Evolutionary conservation across 2,113 vertebrate species (phyloP).

Genomic region (Athene noctua): DNA sequence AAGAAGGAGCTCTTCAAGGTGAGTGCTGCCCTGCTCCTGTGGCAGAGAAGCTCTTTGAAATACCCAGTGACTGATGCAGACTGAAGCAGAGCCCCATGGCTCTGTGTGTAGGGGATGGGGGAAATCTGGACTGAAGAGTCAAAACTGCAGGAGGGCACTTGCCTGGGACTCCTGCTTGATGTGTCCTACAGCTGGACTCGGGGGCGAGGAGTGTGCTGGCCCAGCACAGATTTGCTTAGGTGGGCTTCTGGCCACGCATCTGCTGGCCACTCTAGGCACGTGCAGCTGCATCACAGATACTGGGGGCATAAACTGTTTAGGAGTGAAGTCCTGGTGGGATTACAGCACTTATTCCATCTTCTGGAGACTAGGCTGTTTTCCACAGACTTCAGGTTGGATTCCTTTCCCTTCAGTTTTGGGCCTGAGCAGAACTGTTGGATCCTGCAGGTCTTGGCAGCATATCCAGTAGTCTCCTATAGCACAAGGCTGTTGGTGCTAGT

Average conservation of each 20-base stretch:
- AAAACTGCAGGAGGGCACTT: neutral
- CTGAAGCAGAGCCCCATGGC: neutral
- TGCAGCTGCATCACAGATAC: neutral
- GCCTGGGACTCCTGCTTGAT: neutral
- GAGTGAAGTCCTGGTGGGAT: neutral
- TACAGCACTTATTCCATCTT: no score
- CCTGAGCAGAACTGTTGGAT: neutral
- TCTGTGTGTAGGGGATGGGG: no score
- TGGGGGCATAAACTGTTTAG: neutral
- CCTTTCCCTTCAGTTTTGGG: neutral
- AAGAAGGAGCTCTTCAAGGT: constrained; percentile 94
- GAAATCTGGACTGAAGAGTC: no score
- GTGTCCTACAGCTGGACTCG: neutral
- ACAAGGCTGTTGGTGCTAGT: neutral
- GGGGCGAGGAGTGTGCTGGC: neutral
- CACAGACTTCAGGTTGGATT: neutral
- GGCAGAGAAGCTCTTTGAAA: neutral
- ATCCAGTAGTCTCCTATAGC: neutral
- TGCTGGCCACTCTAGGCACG: neutral
- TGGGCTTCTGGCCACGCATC: neutral
- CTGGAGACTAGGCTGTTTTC: neutral
- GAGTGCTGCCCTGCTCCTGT: neutral
- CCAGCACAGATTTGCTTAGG: neutral
- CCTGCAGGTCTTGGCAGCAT: neutral
- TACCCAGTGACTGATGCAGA: neutral